Evolutionary conservation across 2,797 vertebrate genomes (phyloP).

Genomic region (Mareca strepera): DNA sequence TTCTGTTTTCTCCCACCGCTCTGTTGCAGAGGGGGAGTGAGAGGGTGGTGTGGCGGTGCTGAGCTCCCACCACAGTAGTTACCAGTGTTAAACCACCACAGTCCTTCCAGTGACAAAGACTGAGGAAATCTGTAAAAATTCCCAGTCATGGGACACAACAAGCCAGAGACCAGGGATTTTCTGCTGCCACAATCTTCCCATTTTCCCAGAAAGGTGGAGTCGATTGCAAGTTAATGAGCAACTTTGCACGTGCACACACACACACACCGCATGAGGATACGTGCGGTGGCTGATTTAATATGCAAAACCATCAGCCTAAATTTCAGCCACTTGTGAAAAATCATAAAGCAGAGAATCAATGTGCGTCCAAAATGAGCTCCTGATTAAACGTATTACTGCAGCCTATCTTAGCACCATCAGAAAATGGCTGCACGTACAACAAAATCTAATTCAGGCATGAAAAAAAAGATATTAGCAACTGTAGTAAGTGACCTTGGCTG

Average conservation of each 20-base stretch:
- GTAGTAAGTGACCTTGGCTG: background rate
- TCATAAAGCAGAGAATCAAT: background rate
- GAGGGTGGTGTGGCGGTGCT: no score
- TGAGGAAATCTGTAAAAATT: background rate
- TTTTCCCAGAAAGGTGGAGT: background rate
- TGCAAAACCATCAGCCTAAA: background rate
- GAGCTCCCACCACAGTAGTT: background rate
- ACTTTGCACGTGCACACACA: background rate
- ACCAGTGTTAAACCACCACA: background rate
- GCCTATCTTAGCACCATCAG: background rate
- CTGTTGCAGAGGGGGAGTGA: background rate
- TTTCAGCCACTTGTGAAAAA: conserved; percentile 20
- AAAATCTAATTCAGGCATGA: background rate
- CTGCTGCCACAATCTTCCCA: background rate
- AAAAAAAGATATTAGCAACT: background rate
- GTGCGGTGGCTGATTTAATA: background rate
- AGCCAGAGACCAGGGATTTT: background rate
- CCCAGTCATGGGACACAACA: background rate
- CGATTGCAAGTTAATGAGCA: background rate
- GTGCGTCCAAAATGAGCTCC: background rate
- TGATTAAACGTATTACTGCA: background rate
- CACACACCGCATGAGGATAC: background rate
- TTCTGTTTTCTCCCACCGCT: background rate
- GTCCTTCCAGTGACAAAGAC: background rate
- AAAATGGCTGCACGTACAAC: background rate